Conservation (phyloP, 2,888 invertebrate species). For the Yponomeuta sedellus region DNA sequence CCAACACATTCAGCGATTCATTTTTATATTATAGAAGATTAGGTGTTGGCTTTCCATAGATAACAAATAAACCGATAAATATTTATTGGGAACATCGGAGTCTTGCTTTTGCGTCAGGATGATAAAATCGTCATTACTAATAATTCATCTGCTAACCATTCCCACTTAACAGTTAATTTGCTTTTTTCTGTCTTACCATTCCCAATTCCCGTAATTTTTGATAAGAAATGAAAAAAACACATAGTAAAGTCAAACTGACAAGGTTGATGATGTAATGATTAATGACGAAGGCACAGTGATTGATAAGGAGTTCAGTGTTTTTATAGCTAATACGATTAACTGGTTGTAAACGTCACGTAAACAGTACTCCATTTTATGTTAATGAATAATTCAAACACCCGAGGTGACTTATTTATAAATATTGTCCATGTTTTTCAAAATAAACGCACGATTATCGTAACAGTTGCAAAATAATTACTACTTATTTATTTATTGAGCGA, state of each 20-base stretch:
- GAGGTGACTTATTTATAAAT: constrained; percentile 10
- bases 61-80: too few relatives aligned
- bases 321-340: constrained; percentile 11
- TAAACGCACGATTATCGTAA: constrained; percentile 4
- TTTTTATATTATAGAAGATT: too few relatives aligned
- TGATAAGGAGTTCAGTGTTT: constrained; percentile 49
- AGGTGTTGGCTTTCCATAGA: too few relatives aligned
- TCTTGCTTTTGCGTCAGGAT: not conserved
- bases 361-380: not conserved
- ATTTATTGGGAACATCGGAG: not conserved
- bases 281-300: constrained; percentile 41
- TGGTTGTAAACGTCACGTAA: constrained; percentile 11
- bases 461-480: not conserved
- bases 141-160: not conserved
- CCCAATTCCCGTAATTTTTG: not conserved
- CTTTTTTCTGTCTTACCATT: not conserved
- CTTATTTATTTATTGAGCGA: not conserved
- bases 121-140: not conserved
- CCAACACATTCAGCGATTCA: too few relatives aligned
- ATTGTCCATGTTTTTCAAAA: constrained; percentile 13
- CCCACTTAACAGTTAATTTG: not conserved
- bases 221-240: constrained; percentile 9
- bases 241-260: constrained; percentile 60
- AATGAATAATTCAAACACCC: not conserved
- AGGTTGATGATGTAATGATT: constrained; percentile 65